Percentiles rank a stretch among this genome's conserved stretches.
Conservation (phyloP, 2,113 vertebrate species). For the Crypturellus undulatus region DNA sequence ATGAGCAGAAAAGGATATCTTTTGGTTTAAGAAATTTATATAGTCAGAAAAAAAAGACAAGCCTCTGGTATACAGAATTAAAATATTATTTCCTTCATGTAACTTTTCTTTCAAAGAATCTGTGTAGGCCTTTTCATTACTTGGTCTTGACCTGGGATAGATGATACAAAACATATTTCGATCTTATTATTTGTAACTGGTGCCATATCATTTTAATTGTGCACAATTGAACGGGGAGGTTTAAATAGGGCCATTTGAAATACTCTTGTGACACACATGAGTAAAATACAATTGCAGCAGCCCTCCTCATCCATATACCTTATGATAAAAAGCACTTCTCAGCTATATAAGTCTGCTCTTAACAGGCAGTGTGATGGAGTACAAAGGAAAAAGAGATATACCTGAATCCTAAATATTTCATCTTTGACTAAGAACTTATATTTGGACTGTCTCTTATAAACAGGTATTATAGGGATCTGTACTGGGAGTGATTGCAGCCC, state of each 20-base stretch:
- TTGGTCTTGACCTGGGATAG: not conserved
- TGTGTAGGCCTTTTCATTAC: not conserved
- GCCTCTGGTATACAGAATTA: not conserved
- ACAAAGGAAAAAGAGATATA: not conserved
- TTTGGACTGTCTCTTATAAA: not conserved
- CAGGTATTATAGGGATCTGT: not conserved
- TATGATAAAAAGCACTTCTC: not conserved
- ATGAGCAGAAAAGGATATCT: rapidly evolving
- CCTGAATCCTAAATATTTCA: not conserved
- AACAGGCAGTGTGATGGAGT: not conserved
- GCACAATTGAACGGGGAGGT: not conserved
- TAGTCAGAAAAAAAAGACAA: not conserved
- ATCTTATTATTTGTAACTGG: not conserved
- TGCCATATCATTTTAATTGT: not conserved
- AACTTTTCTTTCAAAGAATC: not conserved
- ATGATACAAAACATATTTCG: not conserved
- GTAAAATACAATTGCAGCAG: not conserved
- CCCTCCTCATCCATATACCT: not conserved
- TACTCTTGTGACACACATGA: not conserved
- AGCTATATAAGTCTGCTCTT: not conserved
- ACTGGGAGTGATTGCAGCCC: not conserved
- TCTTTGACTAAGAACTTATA: not conserved
- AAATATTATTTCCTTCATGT: not conserved
- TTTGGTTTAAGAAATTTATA: not conserved
- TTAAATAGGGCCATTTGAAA: not conserved